Evolutionary conservation across 2,113 vertebrate species (phyloP), one percentile per base, ranked within the genome.

Genomic region (Setophaga petechia): DNA sequence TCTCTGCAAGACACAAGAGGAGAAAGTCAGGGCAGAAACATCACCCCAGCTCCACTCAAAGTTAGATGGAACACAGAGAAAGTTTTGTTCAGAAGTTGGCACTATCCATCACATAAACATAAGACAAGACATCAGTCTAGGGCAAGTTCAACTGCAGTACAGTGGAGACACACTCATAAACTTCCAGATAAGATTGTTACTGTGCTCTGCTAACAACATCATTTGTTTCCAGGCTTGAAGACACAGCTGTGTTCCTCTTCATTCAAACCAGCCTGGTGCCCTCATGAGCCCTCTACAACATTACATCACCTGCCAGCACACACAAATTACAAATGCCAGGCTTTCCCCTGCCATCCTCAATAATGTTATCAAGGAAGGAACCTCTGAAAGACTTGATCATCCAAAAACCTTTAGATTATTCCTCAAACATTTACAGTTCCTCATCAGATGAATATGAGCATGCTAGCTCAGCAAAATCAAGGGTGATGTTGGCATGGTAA

Each of bases 1-100:
- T 99, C 66, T 99, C 99, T 99, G 97, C 15, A 67, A 92, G 81
- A 94, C 46, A 96, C 49, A 78, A 62, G 77, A 90, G 72, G 46
- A 80, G 25, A 47, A 78, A 83, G 76, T 94, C 68, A 91, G 9
- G 16, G 31, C 52, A 73, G 27, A 20, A 2, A 37, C 6, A 1
- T 4, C 7, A 0, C 11, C 68, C 49, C 69, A 85, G 83, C 52
- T 39, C 23, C n/a, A 44, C 24, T 47, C 7, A 5, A 2, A 69
- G 18, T 49, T 5, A 52, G 16, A 22, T 30, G 39, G 71, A 63
- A 16, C 30, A 81, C 21, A 23, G 31, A 49, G 57, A 11, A 57
- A 44, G 33, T 39, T 90, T 92, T 65, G 20, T 65, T 71, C 68
- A 84, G 24, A 72, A 63, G 47, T n/a, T 71, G 75, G 57, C 43